These are phyloP conservation scores for Dendrolimus kikuchii DNA, from an alignment of 1,140 invertebrate species.

Conservation along the genomic window DNA sequence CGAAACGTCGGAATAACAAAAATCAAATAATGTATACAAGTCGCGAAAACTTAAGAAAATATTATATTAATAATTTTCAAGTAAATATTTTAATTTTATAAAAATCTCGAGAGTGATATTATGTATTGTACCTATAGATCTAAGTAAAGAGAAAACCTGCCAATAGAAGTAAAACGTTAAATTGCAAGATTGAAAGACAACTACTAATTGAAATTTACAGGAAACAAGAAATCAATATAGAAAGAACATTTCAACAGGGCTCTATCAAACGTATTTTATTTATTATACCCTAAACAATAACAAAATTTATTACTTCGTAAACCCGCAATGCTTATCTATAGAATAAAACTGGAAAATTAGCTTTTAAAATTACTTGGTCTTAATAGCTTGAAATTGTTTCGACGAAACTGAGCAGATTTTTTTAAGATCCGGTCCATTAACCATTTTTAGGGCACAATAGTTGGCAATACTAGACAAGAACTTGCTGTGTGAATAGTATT, in stretches of 20 bases:
- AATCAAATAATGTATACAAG: too few relatives aligned
- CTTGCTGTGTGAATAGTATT: constrained; percentile 4
- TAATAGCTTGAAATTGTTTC: constrained; percentile 27
- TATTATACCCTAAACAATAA: constrained; percentile 4
- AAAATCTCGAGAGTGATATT: too few relatives aligned
- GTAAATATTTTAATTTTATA: too few relatives aligned
- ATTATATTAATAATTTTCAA: too few relatives aligned
- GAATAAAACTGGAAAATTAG: constrained; percentile 27
- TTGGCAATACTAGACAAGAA: constrained; percentile 18
- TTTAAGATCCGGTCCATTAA: constrained; percentile 24
- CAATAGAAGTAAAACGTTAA: too few relatives aligned
- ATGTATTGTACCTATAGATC: too few relatives aligned
- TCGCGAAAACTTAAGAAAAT: too few relatives aligned
- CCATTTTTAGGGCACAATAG: constrained; percentile 54
- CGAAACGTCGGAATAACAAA: too few relatives aligned
- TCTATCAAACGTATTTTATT: background rate
- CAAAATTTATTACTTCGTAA: constrained; percentile 9
- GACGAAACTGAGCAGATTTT: constrained; percentile 20
- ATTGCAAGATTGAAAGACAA: constrained; percentile 8
- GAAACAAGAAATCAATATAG: constrained; percentile 7
- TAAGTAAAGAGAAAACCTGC: too few relatives aligned
- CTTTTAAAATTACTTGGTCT: constrained; percentile 28
- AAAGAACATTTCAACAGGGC: constrained; percentile 2
- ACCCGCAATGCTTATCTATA: constrained; percentile 9
- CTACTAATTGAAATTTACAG: constrained; percentile 8